Evolutionary conservation across 2,797 vertebrate genomes (phyloP).

Genomic region (Peromyscus aztecus): DNA sequence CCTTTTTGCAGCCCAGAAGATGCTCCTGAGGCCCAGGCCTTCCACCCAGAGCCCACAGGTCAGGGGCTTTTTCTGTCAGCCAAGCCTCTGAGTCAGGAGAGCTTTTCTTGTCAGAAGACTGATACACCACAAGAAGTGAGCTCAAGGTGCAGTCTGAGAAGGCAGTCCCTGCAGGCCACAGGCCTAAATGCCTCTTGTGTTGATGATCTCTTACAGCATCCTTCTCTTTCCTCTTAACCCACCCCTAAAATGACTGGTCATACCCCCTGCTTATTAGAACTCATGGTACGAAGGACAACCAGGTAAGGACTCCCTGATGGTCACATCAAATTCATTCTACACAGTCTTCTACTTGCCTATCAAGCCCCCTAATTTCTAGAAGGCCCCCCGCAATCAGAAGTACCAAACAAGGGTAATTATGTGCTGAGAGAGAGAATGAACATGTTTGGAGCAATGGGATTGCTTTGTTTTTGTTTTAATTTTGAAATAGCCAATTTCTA

Average conservation of each 20-base stretch:
- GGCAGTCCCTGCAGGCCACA: rapidly evolving
- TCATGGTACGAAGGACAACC: neutral
- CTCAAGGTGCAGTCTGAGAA: rapidly evolving
- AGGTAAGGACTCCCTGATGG: neutral
- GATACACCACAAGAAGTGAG: neutral
- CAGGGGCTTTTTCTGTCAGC: neutral
- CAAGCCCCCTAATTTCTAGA: neutral
- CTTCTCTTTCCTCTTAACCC: neutral
- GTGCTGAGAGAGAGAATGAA: neutral
- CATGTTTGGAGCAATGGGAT: neutral
- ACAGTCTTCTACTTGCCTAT: neutral
- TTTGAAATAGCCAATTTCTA: neutral
- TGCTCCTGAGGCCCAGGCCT: neutral
- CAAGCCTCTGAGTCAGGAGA: neutral
- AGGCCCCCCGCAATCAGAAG: neutral
- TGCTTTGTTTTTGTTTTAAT: neutral
- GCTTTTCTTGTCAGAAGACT: neutral
- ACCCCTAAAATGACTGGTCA: rapidly evolving
- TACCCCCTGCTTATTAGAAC: neutral
- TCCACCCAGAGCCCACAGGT: neutral
- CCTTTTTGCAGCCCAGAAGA: conserved; percentile 69
- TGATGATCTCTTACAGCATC: neutral
- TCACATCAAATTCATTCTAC: neutral
- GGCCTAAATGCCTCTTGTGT: neutral
- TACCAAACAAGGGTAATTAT: neutral